Conservation (phyloP, 2,888 invertebrate genomes). For the Cephus spinipes region DNA sequence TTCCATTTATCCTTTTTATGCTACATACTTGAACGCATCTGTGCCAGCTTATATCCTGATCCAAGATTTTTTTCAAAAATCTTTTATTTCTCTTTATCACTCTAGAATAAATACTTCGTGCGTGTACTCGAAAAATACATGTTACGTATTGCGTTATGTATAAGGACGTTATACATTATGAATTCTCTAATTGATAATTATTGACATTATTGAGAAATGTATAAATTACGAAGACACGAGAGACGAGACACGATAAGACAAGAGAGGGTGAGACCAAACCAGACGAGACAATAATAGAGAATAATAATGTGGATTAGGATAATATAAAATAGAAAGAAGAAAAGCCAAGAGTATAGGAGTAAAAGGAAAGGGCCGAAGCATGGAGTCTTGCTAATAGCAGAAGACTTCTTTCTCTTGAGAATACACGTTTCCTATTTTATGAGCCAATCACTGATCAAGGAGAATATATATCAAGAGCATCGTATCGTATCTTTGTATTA, state of each 20-base stretch:
- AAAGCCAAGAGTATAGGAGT: not conserved
- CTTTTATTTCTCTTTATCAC: conserved; percentile 1
- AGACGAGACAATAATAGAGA: not conserved
- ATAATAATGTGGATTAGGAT: not conserved
- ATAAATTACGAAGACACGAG: not conserved
- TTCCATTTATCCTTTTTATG: conserved; percentile 44
- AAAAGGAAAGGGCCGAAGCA: not conserved
- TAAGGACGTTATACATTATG: not conserved
- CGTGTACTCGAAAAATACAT: not conserved
- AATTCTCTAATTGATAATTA: not conserved
- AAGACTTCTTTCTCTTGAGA: not conserved
- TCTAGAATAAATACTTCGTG: not conserved
- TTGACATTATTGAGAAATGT: not conserved
- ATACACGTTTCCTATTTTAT: not conserved
- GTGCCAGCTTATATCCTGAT: conserved; percentile 52
- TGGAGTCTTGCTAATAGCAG: not conserved
- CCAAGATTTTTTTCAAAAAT: not conserved
- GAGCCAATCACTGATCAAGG: not conserved
- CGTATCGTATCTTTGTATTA: not conserved
- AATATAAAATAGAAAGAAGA: not conserved
- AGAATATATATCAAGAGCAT: not conserved
- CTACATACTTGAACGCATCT: conserved; percentile 62
- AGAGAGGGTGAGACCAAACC: not conserved
- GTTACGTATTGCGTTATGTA: not conserved
- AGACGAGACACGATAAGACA: not conserved